Conservation (phyloP, 2,797 vertebrate genomes). For the Poecilia picta region DNA sequence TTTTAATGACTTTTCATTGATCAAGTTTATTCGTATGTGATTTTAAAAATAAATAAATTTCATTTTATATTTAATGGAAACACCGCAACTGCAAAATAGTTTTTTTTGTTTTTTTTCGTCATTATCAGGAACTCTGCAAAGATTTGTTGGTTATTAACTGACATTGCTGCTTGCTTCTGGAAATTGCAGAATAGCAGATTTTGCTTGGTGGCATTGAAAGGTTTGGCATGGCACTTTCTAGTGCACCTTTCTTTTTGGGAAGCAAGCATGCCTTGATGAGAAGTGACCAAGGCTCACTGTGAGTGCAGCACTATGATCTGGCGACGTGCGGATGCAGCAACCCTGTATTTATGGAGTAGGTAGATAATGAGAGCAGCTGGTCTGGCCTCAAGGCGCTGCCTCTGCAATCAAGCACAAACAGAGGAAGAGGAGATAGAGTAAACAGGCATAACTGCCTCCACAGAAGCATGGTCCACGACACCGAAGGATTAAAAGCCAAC, state of each 20-base stretch:
- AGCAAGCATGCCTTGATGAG: not conserved
- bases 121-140: too few species aligned
- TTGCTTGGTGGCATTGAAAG: not conserved
- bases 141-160: too few species aligned
- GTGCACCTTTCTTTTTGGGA: not conserved
- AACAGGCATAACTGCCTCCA: conserved; percentile 1
- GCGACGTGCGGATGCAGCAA: not conserved
- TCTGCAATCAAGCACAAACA: conserved; percentile 14
- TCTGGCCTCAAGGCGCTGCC: not conserved
- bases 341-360: conserved; percentile 11
- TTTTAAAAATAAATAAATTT: too few species aligned
- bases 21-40: too few species aligned
- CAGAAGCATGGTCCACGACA: conserved; percentile 6
- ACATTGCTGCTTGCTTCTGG: not conserved
- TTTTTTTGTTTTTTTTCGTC: too few species aligned
- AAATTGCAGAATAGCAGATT: not conserved
- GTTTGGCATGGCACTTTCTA: not conserved
- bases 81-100: not conserved
- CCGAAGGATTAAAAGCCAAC: not conserved
- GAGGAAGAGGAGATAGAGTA: not conserved
- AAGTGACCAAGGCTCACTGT: not conserved
- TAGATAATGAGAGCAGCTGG: conserved; percentile 15
- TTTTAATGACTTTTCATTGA: too few species aligned
- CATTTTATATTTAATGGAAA: too few species aligned
- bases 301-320: conserved; percentile 8